These are phyloP conservation scores for Chaetophractus vellerosus DNA, from an alignment of 2,797 vertebrate species.

Conservation along the genomic window DNA sequence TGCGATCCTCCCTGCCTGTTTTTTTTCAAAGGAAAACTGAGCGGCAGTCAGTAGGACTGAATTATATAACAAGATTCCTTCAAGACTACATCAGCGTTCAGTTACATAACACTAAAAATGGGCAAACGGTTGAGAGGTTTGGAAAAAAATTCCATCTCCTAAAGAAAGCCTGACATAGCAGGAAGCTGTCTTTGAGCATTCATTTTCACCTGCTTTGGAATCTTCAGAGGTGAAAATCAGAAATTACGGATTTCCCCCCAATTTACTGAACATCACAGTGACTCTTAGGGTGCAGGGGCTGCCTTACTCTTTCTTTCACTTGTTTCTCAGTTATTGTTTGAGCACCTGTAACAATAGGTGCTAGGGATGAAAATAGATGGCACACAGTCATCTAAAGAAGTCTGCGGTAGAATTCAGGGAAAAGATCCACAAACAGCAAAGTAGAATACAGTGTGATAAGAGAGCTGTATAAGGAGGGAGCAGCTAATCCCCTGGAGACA, in stretches of 20 bases:
- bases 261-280: not conserved
- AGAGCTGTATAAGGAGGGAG: not conserved
- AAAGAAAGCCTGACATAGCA: not conserved
- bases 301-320: not conserved
- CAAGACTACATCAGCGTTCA: not conserved
- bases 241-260: not conserved
- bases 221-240: not conserved
- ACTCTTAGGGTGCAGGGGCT: not conserved
- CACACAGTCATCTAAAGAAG: not conserved
- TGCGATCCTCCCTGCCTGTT: not conserved
- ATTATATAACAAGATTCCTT: conserved; percentile 70
- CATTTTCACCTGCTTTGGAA: not conserved
- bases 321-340: not conserved
- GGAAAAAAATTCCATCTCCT: conserved; percentile 3
- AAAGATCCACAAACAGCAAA: not conserved
- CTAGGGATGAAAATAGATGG: not conserved
- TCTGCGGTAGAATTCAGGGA: not conserved
- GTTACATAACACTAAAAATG: conserved; percentile 63
- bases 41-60: not conserved
- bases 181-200: not conserved
- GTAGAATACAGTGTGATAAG: not conserved
- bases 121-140: not conserved
- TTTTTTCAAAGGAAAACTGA: conserved; percentile 5
- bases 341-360: not conserved
- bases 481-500: not conserved